Percentiles rank a stretch among this genome's conserved stretches.
Evolutionary conservation across 2,888 invertebrate species (phyloP).

Genomic region (Acrobasis consociella): DNA sequence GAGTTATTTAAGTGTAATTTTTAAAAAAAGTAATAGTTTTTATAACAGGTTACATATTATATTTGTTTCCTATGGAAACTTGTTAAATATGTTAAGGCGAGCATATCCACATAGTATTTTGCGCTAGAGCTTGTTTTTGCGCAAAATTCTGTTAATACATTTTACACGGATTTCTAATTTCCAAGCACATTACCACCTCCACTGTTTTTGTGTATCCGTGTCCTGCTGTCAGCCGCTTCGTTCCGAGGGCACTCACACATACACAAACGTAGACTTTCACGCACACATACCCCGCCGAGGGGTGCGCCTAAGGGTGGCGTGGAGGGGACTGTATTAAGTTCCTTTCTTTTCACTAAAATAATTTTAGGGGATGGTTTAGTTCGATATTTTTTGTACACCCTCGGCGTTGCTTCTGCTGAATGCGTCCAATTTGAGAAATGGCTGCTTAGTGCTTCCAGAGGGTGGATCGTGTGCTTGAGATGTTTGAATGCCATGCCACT

Average conservation of each 20-base stretch:
- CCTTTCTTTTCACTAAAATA: conserved; percentile 83
- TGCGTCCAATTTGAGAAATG: conserved; percentile 76
- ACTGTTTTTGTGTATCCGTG: conserved; percentile 46
- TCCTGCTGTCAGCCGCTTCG: conserved; percentile 66
- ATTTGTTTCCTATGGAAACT: no score
- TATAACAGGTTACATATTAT: no score
- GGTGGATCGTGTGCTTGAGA: conserved; percentile 59
- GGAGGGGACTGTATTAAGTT: conserved; percentile 83
- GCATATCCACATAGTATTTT: no score
- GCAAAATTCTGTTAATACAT: no score
- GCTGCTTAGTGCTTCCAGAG: conserved; percentile 46
- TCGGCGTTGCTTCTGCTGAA: conserved; percentile 62
- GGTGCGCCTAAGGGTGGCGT: conserved; percentile 71
- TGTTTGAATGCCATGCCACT: conserved; percentile 39
- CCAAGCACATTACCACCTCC: not conserved
- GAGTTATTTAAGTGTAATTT: no score
- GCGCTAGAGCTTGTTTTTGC: no score
- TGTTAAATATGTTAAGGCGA: no score
- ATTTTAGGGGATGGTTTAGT: conserved; percentile 82
- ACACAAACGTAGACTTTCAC: conserved; percentile 37
- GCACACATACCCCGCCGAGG: conserved; percentile 51
- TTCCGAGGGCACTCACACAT: conserved; percentile 71
- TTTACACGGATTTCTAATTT: no score
- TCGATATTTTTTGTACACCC: conserved; percentile 77
- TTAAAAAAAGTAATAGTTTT: no score